Evolutionary conservation across 2,113 vertebrate species (phyloP).

Genomic region (Microcebus murinus): DNA sequence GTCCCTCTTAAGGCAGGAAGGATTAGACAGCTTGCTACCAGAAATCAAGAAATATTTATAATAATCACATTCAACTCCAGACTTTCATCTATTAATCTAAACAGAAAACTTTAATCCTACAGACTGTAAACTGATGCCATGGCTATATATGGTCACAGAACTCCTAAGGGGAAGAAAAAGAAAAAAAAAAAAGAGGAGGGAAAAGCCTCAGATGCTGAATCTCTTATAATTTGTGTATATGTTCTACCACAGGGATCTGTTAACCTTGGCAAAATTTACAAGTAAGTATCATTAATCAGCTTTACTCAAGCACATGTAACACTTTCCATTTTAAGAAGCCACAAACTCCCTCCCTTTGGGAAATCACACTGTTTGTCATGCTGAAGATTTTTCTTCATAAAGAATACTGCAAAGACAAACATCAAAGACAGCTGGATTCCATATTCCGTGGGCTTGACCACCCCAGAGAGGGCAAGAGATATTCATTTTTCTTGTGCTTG

Average conservation of each 20-base stretch:
- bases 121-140: slow-evolving; percentile 73
- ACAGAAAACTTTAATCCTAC: slow-evolving; percentile 83
- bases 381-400: slow-evolving; percentile 36
- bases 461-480: neutral
- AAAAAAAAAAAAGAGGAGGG: slow-evolving; percentile 12
- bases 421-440: slow-evolving; percentile 39
- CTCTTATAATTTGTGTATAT: slow-evolving; percentile 57
- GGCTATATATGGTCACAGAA: slow-evolving; percentile 87
- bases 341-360: slow-evolving; percentile 64
- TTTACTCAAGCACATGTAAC: slow-evolving; percentile 63
- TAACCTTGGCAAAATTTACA: slow-evolving; percentile 77
- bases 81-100: slow-evolving; percentile 81
- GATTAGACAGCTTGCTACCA: slow-evolving; percentile 74
- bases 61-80: slow-evolving; percentile 76
- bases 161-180: slow-evolving; percentile 29
- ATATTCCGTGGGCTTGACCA: neutral
- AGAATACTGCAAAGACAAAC: neutral
- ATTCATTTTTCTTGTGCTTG: neutral
- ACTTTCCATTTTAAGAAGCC: slow-evolving; percentile 74
- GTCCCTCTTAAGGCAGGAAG: slow-evolving; percentile 65
- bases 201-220: slow-evolving; percentile 60
- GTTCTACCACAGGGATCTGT: slow-evolving; percentile 66
- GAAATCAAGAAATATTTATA: slow-evolving; percentile 84
- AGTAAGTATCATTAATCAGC: slow-evolving; percentile 67
- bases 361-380: slow-evolving; percentile 62